Conservation (phyloP, 2,888 invertebrate species). For the Marronus borbonicus region DNA sequence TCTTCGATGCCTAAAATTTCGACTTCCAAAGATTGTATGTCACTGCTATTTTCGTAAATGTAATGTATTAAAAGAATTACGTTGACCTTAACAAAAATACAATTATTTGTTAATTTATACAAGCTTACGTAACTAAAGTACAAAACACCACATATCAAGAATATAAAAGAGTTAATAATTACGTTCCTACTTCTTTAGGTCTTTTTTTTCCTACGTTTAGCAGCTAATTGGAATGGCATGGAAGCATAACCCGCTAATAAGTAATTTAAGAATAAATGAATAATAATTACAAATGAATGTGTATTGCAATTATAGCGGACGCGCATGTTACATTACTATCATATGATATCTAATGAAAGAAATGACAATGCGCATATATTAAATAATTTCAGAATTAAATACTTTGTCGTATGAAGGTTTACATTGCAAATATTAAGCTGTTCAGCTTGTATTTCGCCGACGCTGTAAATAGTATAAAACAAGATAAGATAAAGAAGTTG, state of each 20-base stretch:
- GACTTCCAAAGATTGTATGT: too few relatives aligned
- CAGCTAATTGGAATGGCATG: conserved; percentile 12
- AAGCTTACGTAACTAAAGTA: neutral
- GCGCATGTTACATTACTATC: neutral
- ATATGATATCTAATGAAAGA: too few relatives aligned
- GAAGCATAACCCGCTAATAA: conserved; percentile 9
- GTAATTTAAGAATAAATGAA: conserved; percentile 19
- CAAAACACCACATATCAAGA: neutral
- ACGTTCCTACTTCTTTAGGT: neutral
- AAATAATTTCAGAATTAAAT: too few relatives aligned
- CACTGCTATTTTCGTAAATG: too few relatives aligned
- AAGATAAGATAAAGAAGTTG: too few relatives aligned
- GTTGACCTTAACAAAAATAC: conserved; percentile 3
- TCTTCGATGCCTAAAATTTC: too few relatives aligned
- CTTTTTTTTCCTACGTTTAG: neutral
- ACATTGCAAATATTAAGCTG: too few relatives aligned
- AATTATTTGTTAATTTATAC: neutral
- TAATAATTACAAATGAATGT: conserved; percentile 14
- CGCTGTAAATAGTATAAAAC: too few relatives aligned
- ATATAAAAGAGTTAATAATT: neutral
- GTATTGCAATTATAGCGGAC: neutral
- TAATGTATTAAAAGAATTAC: neutral
- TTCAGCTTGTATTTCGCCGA: too few relatives aligned
- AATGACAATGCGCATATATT: too few relatives aligned
- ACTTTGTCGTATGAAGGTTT: too few relatives aligned